phyloP scores from a whole-genome alignment of 2,888 invertebrate species.

The Hypselothyrea guttata region DNA sequence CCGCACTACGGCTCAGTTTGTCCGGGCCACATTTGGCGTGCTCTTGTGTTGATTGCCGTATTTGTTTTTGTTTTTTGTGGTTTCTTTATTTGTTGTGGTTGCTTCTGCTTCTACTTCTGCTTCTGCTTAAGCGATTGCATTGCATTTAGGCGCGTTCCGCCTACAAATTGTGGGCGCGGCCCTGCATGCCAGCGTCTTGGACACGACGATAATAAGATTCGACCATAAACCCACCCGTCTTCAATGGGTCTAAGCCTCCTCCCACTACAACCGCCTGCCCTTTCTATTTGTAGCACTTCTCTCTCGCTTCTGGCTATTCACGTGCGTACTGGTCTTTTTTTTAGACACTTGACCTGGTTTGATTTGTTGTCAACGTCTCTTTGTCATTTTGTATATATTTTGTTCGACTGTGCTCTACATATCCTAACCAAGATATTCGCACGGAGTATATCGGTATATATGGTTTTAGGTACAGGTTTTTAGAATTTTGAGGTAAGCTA shows the following conservation, averaged over 20 bases:
- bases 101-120: constrained; percentile 26
- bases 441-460: not conserved
- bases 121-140: constrained; percentile 24
- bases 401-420: constrained; percentile 2
- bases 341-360: constrained; percentile 69
- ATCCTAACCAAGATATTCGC: constrained; percentile 6
- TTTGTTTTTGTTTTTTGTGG: constrained; percentile 22
- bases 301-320: constrained; percentile 23
- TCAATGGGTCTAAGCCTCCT: not conserved
- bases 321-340: constrained; percentile 36
- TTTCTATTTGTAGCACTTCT: not conserved
- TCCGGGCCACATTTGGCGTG: constrained; percentile 22
- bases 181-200: constrained; percentile 52
- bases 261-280: not conserved
- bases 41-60: constrained; percentile 4
- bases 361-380: constrained; percentile 41
- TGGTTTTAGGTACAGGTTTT: too few species aligned
- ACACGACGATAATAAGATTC: constrained; percentile 67
- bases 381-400: constrained; percentile 7
- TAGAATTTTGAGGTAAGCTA: too few species aligned
- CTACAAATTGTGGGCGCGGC: constrained; percentile 11
- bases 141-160: constrained; percentile 8
- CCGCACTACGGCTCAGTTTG: constrained; percentile 10
- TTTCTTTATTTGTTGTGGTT: constrained; percentile 2
- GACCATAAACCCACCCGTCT: not conserved